These are phyloP conservation scores for Liodrosophila aerea DNA, from an alignment of 2,888 invertebrate species.

Conservation along the genomic window DNA sequence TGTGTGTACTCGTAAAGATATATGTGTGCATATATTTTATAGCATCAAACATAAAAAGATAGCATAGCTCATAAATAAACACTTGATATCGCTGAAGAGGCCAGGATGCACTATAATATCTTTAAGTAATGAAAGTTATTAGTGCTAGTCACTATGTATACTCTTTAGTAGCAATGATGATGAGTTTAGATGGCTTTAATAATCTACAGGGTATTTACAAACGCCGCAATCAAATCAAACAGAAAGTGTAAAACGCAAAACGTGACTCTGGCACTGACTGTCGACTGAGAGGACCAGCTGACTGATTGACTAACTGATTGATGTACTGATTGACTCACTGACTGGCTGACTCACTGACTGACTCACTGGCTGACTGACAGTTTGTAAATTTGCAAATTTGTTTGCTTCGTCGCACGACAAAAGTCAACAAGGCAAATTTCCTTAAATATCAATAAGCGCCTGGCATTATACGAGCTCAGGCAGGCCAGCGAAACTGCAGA, in stretches of 20 bases:
- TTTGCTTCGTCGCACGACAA: conserved; percentile 45
- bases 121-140: too few relatives aligned
- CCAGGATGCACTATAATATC: too few relatives aligned
- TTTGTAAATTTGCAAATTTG: conserved; percentile 55
- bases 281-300: conserved; percentile 49
- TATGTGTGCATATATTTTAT: too few relatives aligned
- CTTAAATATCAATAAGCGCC: conserved; percentile 44
- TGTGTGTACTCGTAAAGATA: too few relatives aligned
- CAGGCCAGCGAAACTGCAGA: too few relatives aligned
- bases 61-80: too few relatives aligned
- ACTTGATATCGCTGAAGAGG: too few relatives aligned
- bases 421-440: conserved; percentile 59
- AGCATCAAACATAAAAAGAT: too few relatives aligned
- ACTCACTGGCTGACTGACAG: conserved; percentile 23
- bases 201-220: conserved; percentile 14
- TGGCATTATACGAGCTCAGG: conserved; percentile 13
- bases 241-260: conserved; percentile 36
- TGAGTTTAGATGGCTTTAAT: not conserved
- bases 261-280: conserved; percentile 59
- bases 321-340: conserved; percentile 14
- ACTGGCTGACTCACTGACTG: conserved; percentile 8
- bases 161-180: too few relatives aligned
- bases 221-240: conserved; percentile 1
- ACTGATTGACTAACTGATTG: conserved; percentile 10
- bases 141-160: too few relatives aligned